A percentile compares a stretch with the other conserved stretches of the same genome.
phyloP scores from a whole-genome alignment of 1,140 invertebrate species.

The Drosophila orosa region DNA sequence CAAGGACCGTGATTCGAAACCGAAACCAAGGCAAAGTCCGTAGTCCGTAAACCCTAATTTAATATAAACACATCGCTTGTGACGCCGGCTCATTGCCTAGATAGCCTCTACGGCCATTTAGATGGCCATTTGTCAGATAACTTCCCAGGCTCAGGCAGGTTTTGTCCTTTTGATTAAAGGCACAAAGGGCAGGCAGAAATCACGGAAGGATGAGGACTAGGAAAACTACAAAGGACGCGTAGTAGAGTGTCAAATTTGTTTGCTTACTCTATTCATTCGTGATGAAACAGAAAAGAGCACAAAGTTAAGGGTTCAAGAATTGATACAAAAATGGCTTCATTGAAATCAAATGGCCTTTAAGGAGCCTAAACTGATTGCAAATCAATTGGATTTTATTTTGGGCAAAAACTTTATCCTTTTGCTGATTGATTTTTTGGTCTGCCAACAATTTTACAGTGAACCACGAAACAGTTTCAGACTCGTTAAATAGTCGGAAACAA shows the following conservation, averaged over 20 bases:
- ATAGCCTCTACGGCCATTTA: constrained; percentile 53
- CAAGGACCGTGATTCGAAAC: constrained; percentile 33
- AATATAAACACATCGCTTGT: constrained; percentile 73
- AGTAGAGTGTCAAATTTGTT: constrained; percentile 45
- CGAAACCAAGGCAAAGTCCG: constrained; percentile 14
- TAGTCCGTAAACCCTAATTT: constrained; percentile 66
- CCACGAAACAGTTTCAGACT: background rate
- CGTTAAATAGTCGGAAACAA: background rate
- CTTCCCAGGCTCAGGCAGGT: constrained; percentile 37
- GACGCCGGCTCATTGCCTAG: constrained; percentile 38
- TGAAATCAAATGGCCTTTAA: constrained; percentile 18
- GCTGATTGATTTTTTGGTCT: constrained; percentile 3
- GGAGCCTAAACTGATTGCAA: constrained; percentile 11
- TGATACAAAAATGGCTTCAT: constrained; percentile 13
- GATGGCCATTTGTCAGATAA: constrained; percentile 75
- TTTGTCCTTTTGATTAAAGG: constrained; percentile 68
- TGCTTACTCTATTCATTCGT: constrained; percentile 1
- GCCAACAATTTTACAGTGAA: background rate
- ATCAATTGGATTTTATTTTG: constrained; percentile 11
- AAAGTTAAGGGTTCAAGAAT: constrained; percentile 14
- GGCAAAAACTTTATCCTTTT: constrained; percentile 4
- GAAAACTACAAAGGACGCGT: constrained; percentile 27
- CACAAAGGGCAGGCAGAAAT: constrained; percentile 19
- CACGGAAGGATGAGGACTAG: background rate
- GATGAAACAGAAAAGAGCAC: background rate